These are phyloP conservation scores for Crypturellus tataupa DNA, from an alignment of 2,797 vertebrate genomes.

Conservation along the genomic window DNA sequence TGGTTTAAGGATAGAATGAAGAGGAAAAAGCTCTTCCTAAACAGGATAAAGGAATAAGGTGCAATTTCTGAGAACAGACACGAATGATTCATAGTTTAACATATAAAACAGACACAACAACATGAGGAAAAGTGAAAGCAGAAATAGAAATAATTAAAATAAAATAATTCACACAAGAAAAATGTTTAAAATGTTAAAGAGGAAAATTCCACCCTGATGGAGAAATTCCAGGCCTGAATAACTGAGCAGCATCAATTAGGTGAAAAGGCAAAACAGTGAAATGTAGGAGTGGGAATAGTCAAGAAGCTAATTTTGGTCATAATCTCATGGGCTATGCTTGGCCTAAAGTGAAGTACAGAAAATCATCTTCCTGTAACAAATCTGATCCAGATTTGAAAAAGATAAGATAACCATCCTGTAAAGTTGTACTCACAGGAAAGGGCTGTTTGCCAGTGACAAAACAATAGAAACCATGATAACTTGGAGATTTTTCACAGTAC, in stretches of 20 bases:
- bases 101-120: neutral
- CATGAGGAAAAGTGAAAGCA: slow-evolving; percentile 32
- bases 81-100: neutral
- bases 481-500: neutral
- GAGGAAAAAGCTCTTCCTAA: neutral
- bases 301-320: neutral
- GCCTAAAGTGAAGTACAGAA: neutral
- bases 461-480: neutral
- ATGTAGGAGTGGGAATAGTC: neutral
- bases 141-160: slow-evolving; percentile 18
- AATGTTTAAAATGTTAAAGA: slow-evolving; percentile 33
- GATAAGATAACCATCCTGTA: fast-evolving
- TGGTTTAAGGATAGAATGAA: neutral
- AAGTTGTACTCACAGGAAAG: neutral
- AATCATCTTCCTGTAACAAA: neutral
- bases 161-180: neutral
- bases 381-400: neutral
- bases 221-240: neutral
- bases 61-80: neutral
- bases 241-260: neutral
- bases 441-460: neutral
- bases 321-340: neutral
- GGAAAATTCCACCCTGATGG: neutral
- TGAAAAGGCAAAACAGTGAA: neutral
- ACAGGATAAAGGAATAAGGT: neutral